A percentile compares a stretch with the other conserved stretches of the same genome.
Conservation (phyloP, 2,888 invertebrate species). For the Platycnemis pennipes region DNA sequence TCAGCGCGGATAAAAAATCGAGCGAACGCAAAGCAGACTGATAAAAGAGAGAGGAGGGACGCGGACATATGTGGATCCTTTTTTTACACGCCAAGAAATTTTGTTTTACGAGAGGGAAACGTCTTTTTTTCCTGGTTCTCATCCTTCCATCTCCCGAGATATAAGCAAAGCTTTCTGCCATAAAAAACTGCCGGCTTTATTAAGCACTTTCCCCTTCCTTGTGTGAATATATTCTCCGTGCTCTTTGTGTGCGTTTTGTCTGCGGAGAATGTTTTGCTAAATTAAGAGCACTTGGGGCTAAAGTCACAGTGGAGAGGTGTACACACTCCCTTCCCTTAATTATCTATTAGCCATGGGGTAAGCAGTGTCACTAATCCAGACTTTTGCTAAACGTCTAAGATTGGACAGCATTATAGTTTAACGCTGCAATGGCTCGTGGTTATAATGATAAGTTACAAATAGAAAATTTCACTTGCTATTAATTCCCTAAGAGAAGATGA, state of each 20-base stretch:
- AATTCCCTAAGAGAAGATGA: no score
- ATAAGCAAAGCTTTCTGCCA: constrained; percentile 36
- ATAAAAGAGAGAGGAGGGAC: constrained; percentile 25
- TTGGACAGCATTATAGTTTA: no score
- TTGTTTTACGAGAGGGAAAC: constrained; percentile 44
- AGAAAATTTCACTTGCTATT: no score
- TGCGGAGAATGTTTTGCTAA: constrained; percentile 13
- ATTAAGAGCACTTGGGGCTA: background rate
- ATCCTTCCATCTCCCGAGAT: constrained; percentile 37
- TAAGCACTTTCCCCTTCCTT: background rate
- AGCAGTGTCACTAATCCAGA: background rate
- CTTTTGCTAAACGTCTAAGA: background rate
- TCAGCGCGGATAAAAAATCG: background rate
- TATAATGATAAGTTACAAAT: no score
- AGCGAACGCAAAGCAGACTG: constrained; percentile 31
- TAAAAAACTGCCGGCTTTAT: background rate
- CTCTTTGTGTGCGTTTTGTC: constrained; percentile 22
- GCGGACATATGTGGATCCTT: constrained; percentile 43
- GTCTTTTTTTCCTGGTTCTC: background rate
- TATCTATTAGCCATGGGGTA: background rate
- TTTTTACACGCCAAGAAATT: constrained; percentile 25
- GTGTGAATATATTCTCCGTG: background rate
- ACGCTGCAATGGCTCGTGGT: no score
- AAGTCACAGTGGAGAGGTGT: background rate
- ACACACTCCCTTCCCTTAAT: background rate